Percentiles rank a stretch among this genome's conserved stretches.
Evolutionary conservation across 2,888 invertebrate genomes (phyloP).

Genomic region (Eristalis intricaria): DNA sequence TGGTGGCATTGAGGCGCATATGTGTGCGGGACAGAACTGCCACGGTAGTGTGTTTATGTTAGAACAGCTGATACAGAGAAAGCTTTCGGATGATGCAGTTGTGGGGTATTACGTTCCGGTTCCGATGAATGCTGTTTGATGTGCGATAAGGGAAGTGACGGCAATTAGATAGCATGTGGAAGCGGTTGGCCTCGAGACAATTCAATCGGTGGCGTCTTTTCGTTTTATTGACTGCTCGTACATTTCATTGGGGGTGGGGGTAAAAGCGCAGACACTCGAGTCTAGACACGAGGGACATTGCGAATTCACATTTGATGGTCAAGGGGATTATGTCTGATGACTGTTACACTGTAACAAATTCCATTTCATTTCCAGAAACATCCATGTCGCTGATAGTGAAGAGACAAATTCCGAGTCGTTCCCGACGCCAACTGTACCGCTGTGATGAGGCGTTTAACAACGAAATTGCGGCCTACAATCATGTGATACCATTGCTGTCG

Average conservation of each 20-base stretch:
- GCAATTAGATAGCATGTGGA: neutral
- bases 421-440: constrained; percentile 78
- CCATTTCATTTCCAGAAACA: constrained; percentile 52
- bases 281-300: neutral
- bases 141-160: neutral
- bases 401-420: constrained; percentile 78
- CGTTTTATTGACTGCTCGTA: neutral
- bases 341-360: neutral
- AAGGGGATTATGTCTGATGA: neutral
- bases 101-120: neutral
- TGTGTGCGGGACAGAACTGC: neutral
- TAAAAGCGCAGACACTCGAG: neutral
- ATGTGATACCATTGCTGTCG: constrained; percentile 77
- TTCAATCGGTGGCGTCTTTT: neutral
- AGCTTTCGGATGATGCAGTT: constrained; percentile 26
- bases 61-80: constrained; percentile 34
- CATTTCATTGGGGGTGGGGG: neutral
- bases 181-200: neutral
- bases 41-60: constrained; percentile 14
- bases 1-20: constrained; percentile 32
- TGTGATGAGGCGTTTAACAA: constrained; percentile 79
- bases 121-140: neutral
- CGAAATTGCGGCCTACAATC: constrained; percentile 79
- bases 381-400: constrained; percentile 77
- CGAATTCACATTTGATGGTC: neutral